phyloP scores from a whole-genome alignment of 2,888 invertebrate species.

The Monopis laevigella region DNA sequence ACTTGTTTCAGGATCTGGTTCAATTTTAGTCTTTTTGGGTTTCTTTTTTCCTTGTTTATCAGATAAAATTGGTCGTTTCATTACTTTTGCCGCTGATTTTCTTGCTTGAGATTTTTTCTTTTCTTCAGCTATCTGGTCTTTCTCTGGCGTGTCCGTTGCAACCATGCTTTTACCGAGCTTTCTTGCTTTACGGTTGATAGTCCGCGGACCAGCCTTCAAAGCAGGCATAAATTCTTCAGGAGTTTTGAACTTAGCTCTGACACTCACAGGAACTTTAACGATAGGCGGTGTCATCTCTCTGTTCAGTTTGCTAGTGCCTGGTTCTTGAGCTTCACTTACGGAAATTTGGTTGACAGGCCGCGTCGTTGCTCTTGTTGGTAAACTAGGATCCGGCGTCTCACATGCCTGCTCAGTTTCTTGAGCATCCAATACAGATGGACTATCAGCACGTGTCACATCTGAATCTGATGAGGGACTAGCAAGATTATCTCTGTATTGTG shows the following conservation, averaged over 20 bases:
- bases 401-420: background rate
- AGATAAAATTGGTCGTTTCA: too few species aligned
- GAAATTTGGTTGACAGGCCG: background rate
- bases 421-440: background rate
- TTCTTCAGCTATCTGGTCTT: too few species aligned
- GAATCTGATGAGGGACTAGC: background rate
- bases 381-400: background rate
- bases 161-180: background rate
- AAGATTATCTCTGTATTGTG: background rate
- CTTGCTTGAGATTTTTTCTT: background rate
- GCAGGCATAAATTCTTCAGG: background rate
- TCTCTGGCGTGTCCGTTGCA: background rate
- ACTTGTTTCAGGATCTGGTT: too few species aligned
- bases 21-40: too few species aligned
- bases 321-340: background rate
- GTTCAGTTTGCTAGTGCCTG: background rate
- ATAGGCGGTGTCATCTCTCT: too few species aligned
- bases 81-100: too few species aligned
- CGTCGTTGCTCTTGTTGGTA: background rate
- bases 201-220: background rate
- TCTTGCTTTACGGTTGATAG: background rate
- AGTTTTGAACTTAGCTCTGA: background rate
- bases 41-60: too few species aligned
- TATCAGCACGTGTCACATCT: background rate
- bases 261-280: too few species aligned